Percentiles rank a stretch among this genome's conserved stretches.
Conservation (phyloP, 92 coral and sea anemone species). For the Metridium senile region DNA sequence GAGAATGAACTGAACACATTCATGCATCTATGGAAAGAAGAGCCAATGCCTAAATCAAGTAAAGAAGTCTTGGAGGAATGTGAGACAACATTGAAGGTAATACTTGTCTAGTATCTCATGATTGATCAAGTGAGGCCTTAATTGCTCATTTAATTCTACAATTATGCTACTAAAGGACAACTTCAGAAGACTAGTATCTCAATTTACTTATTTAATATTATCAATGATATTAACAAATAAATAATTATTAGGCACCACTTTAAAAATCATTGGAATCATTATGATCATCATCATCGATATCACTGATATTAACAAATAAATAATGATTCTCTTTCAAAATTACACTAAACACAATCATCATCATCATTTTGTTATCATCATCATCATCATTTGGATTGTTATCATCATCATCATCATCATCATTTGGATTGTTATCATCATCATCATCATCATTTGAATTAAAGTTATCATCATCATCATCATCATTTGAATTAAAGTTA, state of each 20-base stretch:
- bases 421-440: neutral
- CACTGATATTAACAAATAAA: neutral
- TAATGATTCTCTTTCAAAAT: neutral
- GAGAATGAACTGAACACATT: slow-evolving; percentile 86
- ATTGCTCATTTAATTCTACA: too few species aligned
- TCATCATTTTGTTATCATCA: neutral
- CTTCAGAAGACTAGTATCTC: too few species aligned
- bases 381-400: neutral
- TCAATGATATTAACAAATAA: too few species aligned
- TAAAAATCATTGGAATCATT: neutral
- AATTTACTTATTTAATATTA: too few species aligned
- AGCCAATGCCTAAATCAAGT: slow-evolving; percentile 47
- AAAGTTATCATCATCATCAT: neutral
- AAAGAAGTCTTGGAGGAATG: slow-evolving; percentile 69
- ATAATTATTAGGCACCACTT: too few species aligned
- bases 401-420: neutral
- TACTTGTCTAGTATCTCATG: too few species aligned
- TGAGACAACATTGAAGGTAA: slow-evolving; percentile 79
- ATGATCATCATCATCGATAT: neutral
- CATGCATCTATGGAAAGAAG: slow-evolving; percentile 88
- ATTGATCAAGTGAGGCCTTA: too few species aligned
- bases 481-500: neutral
- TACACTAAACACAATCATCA: neutral
- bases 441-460: neutral
- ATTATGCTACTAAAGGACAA: too few species aligned